These are phyloP conservation scores for Melospiza melodia DNA, from an alignment of 2,113 vertebrate species.

Conservation along the genomic window DNA sequence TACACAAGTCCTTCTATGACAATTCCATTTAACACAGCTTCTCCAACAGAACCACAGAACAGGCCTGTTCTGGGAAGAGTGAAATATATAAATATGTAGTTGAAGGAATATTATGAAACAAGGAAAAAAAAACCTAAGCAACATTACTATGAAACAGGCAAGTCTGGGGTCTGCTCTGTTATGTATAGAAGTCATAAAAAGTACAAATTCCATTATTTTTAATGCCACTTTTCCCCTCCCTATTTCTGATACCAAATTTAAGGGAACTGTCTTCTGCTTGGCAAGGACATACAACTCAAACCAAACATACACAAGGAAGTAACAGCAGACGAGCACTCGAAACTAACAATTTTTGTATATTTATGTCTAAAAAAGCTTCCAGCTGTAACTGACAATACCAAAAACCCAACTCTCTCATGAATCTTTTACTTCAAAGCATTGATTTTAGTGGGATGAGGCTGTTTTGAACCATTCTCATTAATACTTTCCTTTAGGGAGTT, in stretches of 20 bases:
- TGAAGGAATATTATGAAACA: background rate
- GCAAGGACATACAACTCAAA: background rate
- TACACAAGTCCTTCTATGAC: background rate
- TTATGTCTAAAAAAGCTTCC: background rate
- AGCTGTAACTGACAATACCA: rapidly evolving
- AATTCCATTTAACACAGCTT: background rate
- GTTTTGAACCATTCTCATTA: background rate
- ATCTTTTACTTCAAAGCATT: background rate
- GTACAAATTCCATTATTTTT: background rate
- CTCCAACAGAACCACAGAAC: background rate
- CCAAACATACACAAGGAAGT: background rate
- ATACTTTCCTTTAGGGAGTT: slow-evolving; percentile 1
- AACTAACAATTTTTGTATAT: background rate
- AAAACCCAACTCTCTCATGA: background rate
- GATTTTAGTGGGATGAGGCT: background rate
- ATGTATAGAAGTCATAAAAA: background rate
- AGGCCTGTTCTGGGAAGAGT: background rate
- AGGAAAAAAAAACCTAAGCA: background rate
- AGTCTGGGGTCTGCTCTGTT: background rate
- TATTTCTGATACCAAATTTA: background rate
- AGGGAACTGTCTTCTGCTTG: background rate
- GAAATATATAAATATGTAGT: background rate
- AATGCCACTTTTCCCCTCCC: rapidly evolving
- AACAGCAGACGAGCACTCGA: background rate
- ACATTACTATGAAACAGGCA: background rate